Base-by-base conservation (phyloP, 2,113 vertebrate genomes). In the Nematolebias whitei region DNA sequence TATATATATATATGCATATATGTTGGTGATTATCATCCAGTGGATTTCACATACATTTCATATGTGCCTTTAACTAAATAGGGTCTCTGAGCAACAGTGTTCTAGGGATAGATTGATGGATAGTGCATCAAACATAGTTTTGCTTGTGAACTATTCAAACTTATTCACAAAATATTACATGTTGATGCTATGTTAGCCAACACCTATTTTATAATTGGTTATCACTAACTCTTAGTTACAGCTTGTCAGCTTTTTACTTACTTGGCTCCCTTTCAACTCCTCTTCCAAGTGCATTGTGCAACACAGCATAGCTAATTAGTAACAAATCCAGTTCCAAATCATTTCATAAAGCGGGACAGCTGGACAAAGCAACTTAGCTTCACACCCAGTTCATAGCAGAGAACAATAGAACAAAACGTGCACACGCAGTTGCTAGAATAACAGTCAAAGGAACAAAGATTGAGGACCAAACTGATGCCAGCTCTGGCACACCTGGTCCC, bases 401-500 rank as follows among this genome's bases (percentile, higher is more conserved):
- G 71, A 80, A 80, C 84, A 86, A 84, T 72, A 20, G 84, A 65
- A 68, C 69, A 77, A 71, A 80, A 73, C 73, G 69, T 79, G 61
- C 68, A 66, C 40, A 3, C 57, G 6, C 14, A 0, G 26, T 12
- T 53, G 80, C 76, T 82, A 80, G 74, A 80, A 56, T 66, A 79
- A 71, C 79, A 72, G 78, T 57, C 47, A 68, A 76, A 60, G 73
- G 70, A 35, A 75, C 71, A 70, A 82, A 82, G 64, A 71, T 70
- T 79, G 64, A n/a, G 2, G 26, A 69, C 76, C 74, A 47, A 69
- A 23, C 62, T 49, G 61, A 66, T 35, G 77, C 74, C 75, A 68
- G 61, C 65, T 73, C 49, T 59, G 11, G 58, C 73, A 74, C 88
- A 90, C 86, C 85, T 84, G 85, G 65, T 83, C 83, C 56, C 38